phyloP scores from a whole-genome alignment of 1,140 invertebrate species.

The Heliconius hermathena region DNA sequence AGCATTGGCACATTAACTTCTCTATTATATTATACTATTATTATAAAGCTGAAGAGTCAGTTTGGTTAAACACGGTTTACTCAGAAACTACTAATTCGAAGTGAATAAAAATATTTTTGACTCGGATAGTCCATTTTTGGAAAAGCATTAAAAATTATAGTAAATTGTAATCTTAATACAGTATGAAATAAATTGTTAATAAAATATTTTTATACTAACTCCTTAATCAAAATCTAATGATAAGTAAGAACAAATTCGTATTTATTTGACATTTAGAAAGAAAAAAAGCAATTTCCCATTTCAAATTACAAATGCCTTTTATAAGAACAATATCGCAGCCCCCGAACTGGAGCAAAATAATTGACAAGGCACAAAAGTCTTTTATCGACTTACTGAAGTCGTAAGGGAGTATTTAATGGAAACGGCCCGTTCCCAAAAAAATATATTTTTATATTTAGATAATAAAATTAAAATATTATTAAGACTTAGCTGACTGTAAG shows the following conservation, averaged over 20 bases:
- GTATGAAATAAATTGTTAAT: no score
- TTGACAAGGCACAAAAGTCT: conserved; percentile 18
- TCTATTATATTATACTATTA: no score
- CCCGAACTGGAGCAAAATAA: conserved; percentile 10
- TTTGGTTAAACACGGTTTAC: no score
- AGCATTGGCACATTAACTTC: no score
- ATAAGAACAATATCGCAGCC: conserved; percentile 3
- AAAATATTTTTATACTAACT: no score
- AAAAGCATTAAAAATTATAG: no score
- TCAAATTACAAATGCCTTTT: conserved; percentile 9
- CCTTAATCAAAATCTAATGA: no score
- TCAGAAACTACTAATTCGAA: no score
- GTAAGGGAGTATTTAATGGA: conserved; percentile 20
- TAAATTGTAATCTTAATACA: no score
- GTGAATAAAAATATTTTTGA: no score
- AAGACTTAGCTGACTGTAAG: background rate
- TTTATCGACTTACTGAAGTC: conserved; percentile 22
- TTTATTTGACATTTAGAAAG: background rate
- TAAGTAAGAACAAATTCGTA: background rate
- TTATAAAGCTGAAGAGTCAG: no score
- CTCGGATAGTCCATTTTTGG: no score
- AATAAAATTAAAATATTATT: background rate
- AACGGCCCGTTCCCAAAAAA: background rate
- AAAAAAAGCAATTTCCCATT: background rate
- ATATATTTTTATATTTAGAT: conserved; percentile 5